Evolutionary conservation across 2,797 vertebrate genomes (phyloP), one percentile per base, ranked within the genome.

Genomic region (Labroides dimidiatus): DNA sequence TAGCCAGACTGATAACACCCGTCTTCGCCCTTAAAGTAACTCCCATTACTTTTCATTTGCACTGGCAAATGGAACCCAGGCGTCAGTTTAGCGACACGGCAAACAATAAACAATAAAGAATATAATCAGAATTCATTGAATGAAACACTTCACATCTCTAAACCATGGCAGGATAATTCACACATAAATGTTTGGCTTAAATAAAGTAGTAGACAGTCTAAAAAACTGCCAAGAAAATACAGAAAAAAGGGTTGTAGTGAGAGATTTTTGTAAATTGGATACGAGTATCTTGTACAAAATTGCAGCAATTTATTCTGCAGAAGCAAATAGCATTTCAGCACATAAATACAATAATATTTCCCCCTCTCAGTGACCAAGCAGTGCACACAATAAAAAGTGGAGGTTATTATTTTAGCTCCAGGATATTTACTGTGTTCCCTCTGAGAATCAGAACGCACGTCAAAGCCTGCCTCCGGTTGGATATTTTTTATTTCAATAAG

Each of bases 401-500:
- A n/a, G 45, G 39, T 55, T 47, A n/a, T 56, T 24, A 49, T 49
- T 49, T 24, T 15, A 49, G 48, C 48, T 49, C 6, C 36, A 11
- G 33, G 2, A 43, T 50, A 33, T 43, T 14, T 37, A 36, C 14
- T 30, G 15, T 55, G 8, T 5, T 49, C 51, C 30, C 19, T 36
- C 47, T 30, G 53, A 44, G 6, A 56, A n/a, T 27, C 43, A 52
- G 19, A 23, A 54, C 13, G 19, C 14, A 64, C 24, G 30, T 17
- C 60, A 20, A 33, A 65, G 33, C 51, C 55, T 17, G 19, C 21
- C 20, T n/a, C 42, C 30, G 52, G 14, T 9, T 24, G 24, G 24
- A 43, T 56, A 60, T 20, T 36, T 33, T 55, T 64, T 20, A 47
- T 68, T 68, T 50, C 36, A 39, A 51, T 48, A 49, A 44, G 44